phyloP scores from a whole-genome alignment of 2,888 invertebrate species.

The Xanthorhoe spadicearia region DNA sequence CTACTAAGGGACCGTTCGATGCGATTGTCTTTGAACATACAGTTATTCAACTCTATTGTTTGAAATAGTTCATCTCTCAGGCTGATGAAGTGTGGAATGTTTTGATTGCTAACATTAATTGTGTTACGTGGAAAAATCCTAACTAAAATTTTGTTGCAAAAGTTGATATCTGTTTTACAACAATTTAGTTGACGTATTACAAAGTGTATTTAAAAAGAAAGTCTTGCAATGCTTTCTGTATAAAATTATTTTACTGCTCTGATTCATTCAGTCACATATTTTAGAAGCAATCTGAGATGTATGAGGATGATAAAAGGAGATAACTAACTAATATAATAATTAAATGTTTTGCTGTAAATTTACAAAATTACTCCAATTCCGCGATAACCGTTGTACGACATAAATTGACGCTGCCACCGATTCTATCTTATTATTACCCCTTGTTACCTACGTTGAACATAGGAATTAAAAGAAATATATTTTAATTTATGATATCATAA shows the following conservation, averaged over 20 bases:
- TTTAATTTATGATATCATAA: too few relatives aligned
- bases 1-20: conserved; percentile 46
- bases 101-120: conserved; percentile 4
- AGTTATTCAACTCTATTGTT: conserved; percentile 48
- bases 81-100: conserved; percentile 9
- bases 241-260: background rate
- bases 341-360: background rate
- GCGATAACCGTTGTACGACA: too few relatives aligned
- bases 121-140: background rate
- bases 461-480: too few relatives aligned
- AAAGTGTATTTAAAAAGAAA: background rate
- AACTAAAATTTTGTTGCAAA: background rate
- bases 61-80: conserved; percentile 24
- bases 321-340: background rate
- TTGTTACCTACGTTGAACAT: too few relatives aligned
- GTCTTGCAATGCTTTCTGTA: background rate
- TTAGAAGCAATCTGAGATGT: background rate
- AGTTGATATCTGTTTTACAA: background rate
- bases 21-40: conserved; percentile 49
- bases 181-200: too few relatives aligned
- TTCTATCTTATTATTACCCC: too few relatives aligned
- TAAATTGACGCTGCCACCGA: too few relatives aligned
- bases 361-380: background rate
- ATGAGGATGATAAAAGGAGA: background rate
- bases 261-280: background rate